phyloP scores from a whole-genome alignment of 2,888 invertebrate genomes.

The Lysandra coridon region DNA sequence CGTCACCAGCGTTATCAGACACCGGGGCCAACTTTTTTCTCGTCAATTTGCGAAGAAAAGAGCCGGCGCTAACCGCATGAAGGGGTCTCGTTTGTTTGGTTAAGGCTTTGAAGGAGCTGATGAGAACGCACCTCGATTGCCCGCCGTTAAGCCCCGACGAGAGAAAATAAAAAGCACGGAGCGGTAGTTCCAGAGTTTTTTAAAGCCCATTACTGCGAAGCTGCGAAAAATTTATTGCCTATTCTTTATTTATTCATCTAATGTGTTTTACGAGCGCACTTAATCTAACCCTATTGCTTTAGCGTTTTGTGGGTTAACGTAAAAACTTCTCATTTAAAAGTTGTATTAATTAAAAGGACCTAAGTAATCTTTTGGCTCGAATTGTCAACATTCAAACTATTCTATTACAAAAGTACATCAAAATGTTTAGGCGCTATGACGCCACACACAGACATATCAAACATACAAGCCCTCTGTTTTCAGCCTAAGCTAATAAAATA shows the following conservation, averaged over 20 bases:
- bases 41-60: constrained; percentile 39
- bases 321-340: not conserved
- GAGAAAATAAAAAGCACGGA: constrained; percentile 46
- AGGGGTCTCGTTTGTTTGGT: constrained; percentile 53
- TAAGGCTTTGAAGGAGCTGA: constrained; percentile 59
- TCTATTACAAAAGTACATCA: not conserved
- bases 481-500: not conserved
- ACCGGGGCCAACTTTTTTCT: constrained; percentile 44
- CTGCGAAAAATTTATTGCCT: constrained; percentile 19
- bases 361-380: not conserved
- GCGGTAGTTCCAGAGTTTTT: constrained; percentile 32
- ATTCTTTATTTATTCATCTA: constrained; percentile 20
- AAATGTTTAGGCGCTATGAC: too few relatives aligned
- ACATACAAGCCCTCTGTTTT: too few relatives aligned
- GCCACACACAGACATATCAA: too few relatives aligned
- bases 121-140: constrained; percentile 67
- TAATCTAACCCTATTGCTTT: constrained; percentile 7
- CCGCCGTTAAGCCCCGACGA: constrained; percentile 65
- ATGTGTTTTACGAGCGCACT: constrained; percentile 13
- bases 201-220: constrained; percentile 25
- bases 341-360: not conserved
- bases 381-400: too few relatives aligned
- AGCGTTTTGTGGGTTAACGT: not conserved
- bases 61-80: constrained; percentile 41
- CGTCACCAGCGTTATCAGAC: constrained; percentile 54